These are phyloP conservation scores for Chloropsis hardwickii DNA, from an alignment of 2,113 vertebrate genomes.

Conservation along the genomic window DNA sequence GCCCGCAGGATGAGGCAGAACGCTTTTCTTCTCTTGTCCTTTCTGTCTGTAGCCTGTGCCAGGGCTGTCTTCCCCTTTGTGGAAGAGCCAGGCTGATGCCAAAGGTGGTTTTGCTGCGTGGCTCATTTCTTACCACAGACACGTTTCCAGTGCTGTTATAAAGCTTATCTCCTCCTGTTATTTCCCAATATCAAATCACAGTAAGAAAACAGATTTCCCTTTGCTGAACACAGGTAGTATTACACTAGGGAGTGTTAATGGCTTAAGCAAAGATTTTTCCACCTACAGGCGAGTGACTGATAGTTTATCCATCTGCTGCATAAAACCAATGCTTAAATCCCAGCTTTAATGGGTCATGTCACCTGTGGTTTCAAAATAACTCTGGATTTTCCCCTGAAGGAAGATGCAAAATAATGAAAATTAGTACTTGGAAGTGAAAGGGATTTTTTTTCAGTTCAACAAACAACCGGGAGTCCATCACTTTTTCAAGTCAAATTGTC, in stretches of 20 bases:
- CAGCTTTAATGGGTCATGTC: slow-evolving; percentile 54
- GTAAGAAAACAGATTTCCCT: slow-evolving; percentile 72
- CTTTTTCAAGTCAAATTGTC: slow-evolving; percentile 38
- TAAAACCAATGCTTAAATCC: slow-evolving; percentile 60
- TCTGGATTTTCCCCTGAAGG: neutral
- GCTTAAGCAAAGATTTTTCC: slow-evolving; percentile 79
- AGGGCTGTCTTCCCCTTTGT: neutral
- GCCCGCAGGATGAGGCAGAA: neutral
- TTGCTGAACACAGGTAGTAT: slow-evolving; percentile 70
- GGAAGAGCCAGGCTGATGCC: neutral
- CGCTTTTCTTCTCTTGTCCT: neutral
- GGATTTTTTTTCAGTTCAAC: slow-evolving; percentile 3
- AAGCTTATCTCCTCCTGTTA: slow-evolving; percentile 70
- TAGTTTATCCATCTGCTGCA: slow-evolving; percentile 76
- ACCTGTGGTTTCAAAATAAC: slow-evolving; percentile 67
- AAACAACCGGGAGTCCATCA: slow-evolving; percentile 1
- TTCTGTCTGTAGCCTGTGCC: neutral
- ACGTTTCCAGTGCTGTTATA: slow-evolving; percentile 64
- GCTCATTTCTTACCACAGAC: slow-evolving; percentile 44
- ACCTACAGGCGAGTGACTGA: slow-evolving; percentile 72
- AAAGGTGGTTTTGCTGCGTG: neutral
- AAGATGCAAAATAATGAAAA: slow-evolving; percentile 40
- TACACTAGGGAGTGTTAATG: slow-evolving; percentile 71
- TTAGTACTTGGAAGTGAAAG: neutral
- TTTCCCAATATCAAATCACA: slow-evolving; percentile 73